A percentile compares a stretch with the other conserved stretches of the same genome.
Conservation (phyloP, 2,797 vertebrate species). For the Nannoperca australis region DNA sequence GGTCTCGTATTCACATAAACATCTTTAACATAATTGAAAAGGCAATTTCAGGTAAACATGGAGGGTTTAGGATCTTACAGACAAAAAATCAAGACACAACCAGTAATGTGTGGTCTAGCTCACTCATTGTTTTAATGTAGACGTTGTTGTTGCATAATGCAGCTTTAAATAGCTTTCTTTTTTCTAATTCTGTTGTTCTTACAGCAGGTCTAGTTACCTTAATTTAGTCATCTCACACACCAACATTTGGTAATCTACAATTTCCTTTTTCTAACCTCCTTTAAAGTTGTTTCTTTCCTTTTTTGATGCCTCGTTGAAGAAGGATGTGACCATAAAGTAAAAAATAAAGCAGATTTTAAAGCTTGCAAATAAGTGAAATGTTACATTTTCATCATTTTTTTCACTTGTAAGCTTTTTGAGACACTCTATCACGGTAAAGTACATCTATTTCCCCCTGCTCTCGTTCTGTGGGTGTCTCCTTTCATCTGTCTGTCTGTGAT, state of each 20-base stretch:
- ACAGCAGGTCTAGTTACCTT: too few species aligned
- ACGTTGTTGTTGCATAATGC: neutral
- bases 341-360: conserved; percentile 2
- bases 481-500: conserved; percentile 43
- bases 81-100: neutral
- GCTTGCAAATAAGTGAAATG: neutral
- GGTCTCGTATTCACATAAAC: conserved; percentile 13
- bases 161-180: neutral
- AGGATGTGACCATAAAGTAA: neutral
- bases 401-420: neutral
- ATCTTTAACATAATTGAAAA: neutral
- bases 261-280: neutral
- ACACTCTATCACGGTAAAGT: neutral
- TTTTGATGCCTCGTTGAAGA: neutral
- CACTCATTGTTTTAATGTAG: neutral
- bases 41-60: conserved; percentile 2
- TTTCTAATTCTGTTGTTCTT: neutral
- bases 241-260: neutral
- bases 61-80: neutral
- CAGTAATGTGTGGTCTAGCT: neutral
- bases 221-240: neutral
- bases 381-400: neutral
- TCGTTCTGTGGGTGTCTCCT: conserved; percentile 38
- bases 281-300: neutral
- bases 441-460: neutral